Conservation (phyloP, 2,797 vertebrate genomes). For the Falco cherrug region DNA sequence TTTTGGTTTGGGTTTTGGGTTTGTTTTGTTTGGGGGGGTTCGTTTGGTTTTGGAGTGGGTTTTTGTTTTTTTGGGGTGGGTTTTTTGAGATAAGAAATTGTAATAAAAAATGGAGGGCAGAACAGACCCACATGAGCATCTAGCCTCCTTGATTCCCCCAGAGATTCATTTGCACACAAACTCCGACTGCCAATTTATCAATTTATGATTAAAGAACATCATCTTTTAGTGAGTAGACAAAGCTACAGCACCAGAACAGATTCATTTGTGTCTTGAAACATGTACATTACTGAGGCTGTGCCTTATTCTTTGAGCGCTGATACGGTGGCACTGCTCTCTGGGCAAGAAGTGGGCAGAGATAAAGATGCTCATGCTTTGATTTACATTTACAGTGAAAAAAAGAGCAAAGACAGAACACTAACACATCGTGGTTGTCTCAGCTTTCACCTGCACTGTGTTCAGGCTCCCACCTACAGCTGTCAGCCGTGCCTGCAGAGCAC, state of each 20-base stretch:
- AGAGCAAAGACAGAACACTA: not conserved
- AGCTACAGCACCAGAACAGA: not conserved
- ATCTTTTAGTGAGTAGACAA: not conserved
- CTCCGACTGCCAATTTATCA: not conserved
- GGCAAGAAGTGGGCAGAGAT: not conserved
- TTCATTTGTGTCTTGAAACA: not conserved
- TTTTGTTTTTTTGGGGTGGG: not conserved
- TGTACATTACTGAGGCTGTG: accelerated
- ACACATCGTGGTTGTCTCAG: not conserved
- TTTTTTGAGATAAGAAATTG: not conserved
- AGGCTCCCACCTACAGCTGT: not conserved
- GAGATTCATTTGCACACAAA: not conserved
- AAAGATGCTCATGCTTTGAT: not conserved
- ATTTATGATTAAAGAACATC: not conserved
- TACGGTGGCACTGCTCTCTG: not conserved
- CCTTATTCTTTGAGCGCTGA: not conserved
- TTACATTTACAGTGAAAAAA: not conserved
- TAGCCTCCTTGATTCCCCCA: not conserved
- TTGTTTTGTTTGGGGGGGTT: not conserved
- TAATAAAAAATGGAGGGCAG: not conserved
- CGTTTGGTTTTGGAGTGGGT: not conserved
- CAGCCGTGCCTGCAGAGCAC: not conserved
- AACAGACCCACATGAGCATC: not conserved
- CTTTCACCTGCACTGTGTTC: not conserved
- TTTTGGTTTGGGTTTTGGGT: not conserved